Evolutionary conservation across 2,113 vertebrate species (phyloP), one percentile per base, ranked within the genome.

Genomic region (Hydrolagus affinis): DNA sequence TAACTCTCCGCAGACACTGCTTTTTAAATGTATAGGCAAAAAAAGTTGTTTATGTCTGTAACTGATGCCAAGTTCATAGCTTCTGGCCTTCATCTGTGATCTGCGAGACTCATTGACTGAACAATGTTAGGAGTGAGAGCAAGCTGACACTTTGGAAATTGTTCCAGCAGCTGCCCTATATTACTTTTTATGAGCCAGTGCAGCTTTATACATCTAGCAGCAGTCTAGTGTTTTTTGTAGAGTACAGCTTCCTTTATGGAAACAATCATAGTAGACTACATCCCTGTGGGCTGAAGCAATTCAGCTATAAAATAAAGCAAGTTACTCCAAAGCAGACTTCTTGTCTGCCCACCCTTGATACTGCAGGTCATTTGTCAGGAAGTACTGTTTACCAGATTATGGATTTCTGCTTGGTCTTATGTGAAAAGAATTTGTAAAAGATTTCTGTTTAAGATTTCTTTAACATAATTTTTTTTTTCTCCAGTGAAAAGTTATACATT

Each of bases 191-290:
- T 44, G 44, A 44, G 44, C 44, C 44, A 44, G 44, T 44, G 44
- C 6, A 44, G 44, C 44, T 44, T 44, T 44, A 44, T 44, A 44
- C 44, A 44, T 44, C 6, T 44, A 44, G 44, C 44, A 44, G 44
- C 44, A 44, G 57, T n/a, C 77, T 80, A 25, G 60, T 64, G 60
- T 28, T 64, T 30, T 64, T 80, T 64, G 59, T 25, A 28, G 25
- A 64, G 59, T 64, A 80, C 62, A 62, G 28, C 17, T 80, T 80
- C 77, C 60, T 64, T 62, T 64, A 17, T 60, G 60, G 77, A 80
- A 80, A 17, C 23, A 64, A 25, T 30, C 12, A 80, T 62, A 11
- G 23, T n/a, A 15, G 23, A 64, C 23, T 2, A 30, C 60, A 64
- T 64, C 77, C 59, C 11, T n/a, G 8, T 60, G 57, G 75, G 57